Percentiles rank a stretch among this genome's conserved stretches.
Conservation (phyloP, 2,797 vertebrate species). For the Mustela erminea region DNA sequence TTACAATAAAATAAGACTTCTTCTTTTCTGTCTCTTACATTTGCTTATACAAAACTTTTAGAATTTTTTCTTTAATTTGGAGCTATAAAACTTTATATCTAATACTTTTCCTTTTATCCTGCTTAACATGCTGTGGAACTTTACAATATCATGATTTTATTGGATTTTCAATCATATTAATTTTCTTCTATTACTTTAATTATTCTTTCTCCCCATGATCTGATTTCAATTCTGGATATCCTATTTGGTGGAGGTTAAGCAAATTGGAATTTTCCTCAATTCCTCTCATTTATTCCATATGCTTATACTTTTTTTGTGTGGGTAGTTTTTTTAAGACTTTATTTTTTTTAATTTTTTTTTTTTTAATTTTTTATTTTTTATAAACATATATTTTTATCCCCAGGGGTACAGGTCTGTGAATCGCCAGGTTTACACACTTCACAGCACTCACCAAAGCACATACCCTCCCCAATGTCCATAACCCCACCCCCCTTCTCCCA, state of each 20-base stretch:
- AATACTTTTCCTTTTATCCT: neutral
- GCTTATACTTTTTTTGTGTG: neutral
- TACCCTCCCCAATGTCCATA: too few relatives aligned
- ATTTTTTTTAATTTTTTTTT: neutral
- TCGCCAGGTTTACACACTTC: too few relatives aligned
- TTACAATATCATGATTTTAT: neutral
- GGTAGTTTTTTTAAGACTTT: neutral
- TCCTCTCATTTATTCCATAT: neutral
- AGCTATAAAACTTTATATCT: neutral
- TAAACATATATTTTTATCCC: too few relatives aligned
- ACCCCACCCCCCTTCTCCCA: too few relatives aligned
- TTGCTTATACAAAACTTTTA: neutral
- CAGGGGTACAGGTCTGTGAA: too few relatives aligned
- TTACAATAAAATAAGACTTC: neutral
- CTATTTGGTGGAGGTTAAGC: neutral
- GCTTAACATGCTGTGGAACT: neutral
- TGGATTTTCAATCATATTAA: neutral
- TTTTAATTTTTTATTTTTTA: too few relatives aligned
- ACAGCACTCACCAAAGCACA: too few relatives aligned
- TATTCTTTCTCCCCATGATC: neutral
- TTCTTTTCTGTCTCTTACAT: neutral
- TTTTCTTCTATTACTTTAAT: neutral
- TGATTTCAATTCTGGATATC: neutral
- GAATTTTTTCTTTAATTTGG: neutral
- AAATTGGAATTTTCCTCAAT: neutral